These are phyloP conservation scores for Nymphalis io DNA, from an alignment of 1,140 invertebrate species.

Conservation along the genomic window DNA sequence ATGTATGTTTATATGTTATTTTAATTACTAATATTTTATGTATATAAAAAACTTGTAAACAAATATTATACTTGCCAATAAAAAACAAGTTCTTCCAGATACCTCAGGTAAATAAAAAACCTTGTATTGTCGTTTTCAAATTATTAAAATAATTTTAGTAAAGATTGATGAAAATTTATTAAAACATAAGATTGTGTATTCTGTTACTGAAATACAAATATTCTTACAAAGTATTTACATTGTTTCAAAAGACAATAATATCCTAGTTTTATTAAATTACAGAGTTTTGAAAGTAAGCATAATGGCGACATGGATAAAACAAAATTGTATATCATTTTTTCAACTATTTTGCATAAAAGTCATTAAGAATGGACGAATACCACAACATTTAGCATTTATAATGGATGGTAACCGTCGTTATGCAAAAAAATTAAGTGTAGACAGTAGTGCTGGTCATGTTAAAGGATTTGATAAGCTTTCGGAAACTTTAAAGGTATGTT, in stretches of 20 bases:
- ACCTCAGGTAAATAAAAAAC: too few relatives aligned
- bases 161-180: too few relatives aligned
- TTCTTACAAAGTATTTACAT: neutral
- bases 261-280: neutral
- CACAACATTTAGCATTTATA: slow-evolving; percentile 96
- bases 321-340: slow-evolving; percentile 87
- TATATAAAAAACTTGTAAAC: too few relatives aligned
- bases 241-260: neutral
- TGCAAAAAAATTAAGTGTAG: slow-evolving; percentile 90
- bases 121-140: too few relatives aligned
- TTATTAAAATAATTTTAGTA: too few relatives aligned
- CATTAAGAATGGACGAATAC: slow-evolving; percentile 90
- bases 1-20: too few relatives aligned
- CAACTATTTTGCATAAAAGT: slow-evolving; percentile 90
- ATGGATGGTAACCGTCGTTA: slow-evolving; percentile 99
- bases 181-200: too few relatives aligned
- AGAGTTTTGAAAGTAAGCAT: neutral
- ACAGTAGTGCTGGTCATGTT: slow-evolving; percentile 91
- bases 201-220: too few relatives aligned
- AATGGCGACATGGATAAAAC: slow-evolving; percentile 84
- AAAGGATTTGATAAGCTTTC: slow-evolving; percentile 97
- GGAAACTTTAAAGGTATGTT: slow-evolving; percentile 89
- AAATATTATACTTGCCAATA: too few relatives aligned
- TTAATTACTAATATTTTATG: too few relatives aligned
- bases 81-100: too few relatives aligned